Percentiles rank a stretch among this genome's conserved stretches.
Conservation (phyloP, 53 echinoderm and acorn worm genomes). For the Paracentrotus lividus region DNA sequence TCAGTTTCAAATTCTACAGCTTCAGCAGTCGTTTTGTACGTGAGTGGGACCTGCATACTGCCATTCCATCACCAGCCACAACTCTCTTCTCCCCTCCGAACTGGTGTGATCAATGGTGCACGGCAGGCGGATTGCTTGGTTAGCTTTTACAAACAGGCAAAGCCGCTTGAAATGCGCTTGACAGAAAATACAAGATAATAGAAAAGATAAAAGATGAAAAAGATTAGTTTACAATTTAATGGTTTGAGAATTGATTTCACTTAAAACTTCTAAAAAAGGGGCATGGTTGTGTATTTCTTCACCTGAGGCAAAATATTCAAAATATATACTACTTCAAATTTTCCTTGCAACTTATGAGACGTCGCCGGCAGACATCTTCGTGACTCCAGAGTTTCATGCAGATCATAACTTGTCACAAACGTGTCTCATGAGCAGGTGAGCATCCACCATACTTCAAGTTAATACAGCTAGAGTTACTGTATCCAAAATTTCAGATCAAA, state of each 20-base stretch:
- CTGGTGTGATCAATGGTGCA: slow-evolving; percentile 80
- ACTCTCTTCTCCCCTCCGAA: slow-evolving; percentile 70
- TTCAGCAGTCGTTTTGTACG: slow-evolving; percentile 87
- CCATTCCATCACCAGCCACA: slow-evolving; percentile 91
- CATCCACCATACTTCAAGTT: too few species aligned
- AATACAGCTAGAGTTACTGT: too few species aligned
- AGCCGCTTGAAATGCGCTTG: slow-evolving; percentile 81
- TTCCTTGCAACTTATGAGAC: too few species aligned
- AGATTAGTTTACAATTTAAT: neutral
- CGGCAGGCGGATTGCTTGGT: slow-evolving; percentile 88
- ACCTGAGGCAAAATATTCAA: too few species aligned
- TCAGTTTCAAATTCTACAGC: slow-evolving; percentile 70
- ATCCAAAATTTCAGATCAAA: too few species aligned
- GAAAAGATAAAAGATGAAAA: neutral
- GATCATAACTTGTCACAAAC: too few species aligned
- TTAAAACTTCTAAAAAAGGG: neutral
- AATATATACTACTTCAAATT: too few species aligned
- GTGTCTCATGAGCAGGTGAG: too few species aligned
- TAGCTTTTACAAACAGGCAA: slow-evolving; percentile 90
- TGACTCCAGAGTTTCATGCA: too few species aligned
- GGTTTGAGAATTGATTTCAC: neutral
- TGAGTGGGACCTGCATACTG: slow-evolving; percentile 91
- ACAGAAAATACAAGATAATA: neutral
- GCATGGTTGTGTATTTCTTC: too few species aligned
- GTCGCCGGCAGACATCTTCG: too few species aligned